Percentiles rank a stretch among this genome's conserved stretches.
Conservation (phyloP, 1,140 invertebrate genomes). For the Rhyzopertha dominica region DNA sequence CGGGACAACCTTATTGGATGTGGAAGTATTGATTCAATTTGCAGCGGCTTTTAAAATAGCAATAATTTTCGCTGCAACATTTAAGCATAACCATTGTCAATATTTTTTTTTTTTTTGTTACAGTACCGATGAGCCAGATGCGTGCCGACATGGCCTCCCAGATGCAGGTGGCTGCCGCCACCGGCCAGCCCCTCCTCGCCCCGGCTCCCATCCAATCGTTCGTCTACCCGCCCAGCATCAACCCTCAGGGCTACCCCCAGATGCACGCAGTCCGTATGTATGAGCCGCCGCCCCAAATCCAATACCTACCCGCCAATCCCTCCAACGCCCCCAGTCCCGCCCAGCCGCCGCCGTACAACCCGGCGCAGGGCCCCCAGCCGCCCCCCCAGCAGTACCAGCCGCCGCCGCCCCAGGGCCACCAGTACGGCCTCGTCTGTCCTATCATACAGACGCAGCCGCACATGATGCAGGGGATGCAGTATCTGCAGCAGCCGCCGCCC, state of each 20-base stretch:
- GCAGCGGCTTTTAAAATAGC: too few relatives aligned
- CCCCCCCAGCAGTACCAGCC: conserved; percentile 46
- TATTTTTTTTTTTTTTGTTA: conserved; percentile 18
- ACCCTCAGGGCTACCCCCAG: conserved; percentile 60
- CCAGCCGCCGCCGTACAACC: conserved; percentile 55
- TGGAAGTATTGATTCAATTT: too few relatives aligned
- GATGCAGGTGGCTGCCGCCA: conserved; percentile 71
- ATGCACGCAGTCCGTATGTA: conserved; percentile 58
- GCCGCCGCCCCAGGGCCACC: conserved; percentile 50
- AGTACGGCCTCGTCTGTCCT: conserved; percentile 57
- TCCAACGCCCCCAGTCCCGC: conserved; percentile 60
- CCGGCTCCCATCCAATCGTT: conserved; percentile 63
- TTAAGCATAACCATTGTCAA: too few relatives aligned
- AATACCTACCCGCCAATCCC: conserved; percentile 60
- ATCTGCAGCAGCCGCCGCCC: conserved; percentile 51
- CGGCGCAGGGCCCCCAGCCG: conserved; percentile 53
- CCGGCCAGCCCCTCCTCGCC: conserved; percentile 76
- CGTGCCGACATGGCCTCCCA: conserved; percentile 59
- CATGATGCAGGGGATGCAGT: conserved; percentile 50
- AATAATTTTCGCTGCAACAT: too few relatives aligned
- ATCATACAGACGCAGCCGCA: conserved; percentile 53
- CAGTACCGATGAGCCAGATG: conserved; percentile 58
- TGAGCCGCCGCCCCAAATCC: conserved; percentile 53
- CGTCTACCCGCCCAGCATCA: conserved; percentile 47
- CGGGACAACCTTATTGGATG: too few relatives aligned